Conservation (phyloP, 2,113 vertebrate genomes). For the Protobothrops mucrosquamatus region DNA sequence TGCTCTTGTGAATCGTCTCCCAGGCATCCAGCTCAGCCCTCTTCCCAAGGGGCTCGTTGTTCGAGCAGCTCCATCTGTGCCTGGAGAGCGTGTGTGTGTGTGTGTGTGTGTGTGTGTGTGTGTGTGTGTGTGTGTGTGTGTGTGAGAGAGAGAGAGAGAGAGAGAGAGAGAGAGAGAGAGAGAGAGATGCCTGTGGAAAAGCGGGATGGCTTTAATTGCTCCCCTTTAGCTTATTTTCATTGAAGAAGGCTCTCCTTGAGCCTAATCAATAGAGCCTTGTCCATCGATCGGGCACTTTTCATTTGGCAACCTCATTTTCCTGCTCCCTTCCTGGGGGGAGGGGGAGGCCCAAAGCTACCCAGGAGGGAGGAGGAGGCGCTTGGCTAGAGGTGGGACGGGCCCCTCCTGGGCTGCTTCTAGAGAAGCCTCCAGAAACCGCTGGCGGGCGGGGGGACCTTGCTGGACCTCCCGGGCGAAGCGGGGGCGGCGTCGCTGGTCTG, state of each 20-base stretch:
- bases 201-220: neutral
- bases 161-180: no score
- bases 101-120: no score
- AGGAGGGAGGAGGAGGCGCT: neutral
- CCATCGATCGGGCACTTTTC: slow-evolving; percentile 39
- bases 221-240: slow-evolving; percentile 36
- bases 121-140: neutral
- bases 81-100: neutral
- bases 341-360: neutral
- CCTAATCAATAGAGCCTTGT: slow-evolving; percentile 49
- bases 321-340: neutral
- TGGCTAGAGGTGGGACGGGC: neutral
- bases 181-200: no score
- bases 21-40: neutral
- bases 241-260: neutral
- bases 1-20: neutral
- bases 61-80: neutral
- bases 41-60: neutral
- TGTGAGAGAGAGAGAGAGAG: no score
- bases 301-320: slow-evolving; percentile 29
- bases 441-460: no score
- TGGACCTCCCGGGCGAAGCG: neutral
- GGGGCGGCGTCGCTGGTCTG: neutral
- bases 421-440: neutral
- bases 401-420: neutral